Base-by-base conservation (phyloP, 2,113 vertebrate genomes). In the Pogona vitticeps region DNA sequence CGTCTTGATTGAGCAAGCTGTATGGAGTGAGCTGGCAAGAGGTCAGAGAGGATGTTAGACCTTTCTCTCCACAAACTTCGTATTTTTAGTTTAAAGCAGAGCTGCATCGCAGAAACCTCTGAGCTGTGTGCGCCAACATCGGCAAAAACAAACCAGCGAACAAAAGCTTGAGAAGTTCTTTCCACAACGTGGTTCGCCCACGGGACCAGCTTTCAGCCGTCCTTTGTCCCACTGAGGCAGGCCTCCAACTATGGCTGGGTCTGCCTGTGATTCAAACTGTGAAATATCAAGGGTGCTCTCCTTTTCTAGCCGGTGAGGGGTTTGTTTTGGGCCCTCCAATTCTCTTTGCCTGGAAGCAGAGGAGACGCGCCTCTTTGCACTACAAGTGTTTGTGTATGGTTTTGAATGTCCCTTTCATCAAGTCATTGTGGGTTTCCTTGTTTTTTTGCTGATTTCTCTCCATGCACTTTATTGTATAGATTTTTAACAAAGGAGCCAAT, bases 211-310 rank as follows among this genome's bases (percentile, higher is more conserved):
- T 23, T 23, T 31, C 28, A 20, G 10, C 2, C 20, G 31, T 61
- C 23, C 38, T 80, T 65, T n/a, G 78, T 0, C 38, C 58, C 15
- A 1, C 18, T 82, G 91, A 89, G 89, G 88, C 87, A 83, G 86
- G 86, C 91, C 93, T 94, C 92, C 90, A 91, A 89, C 91, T 90
- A 81, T 83, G 89, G 84, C 91, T 82, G 86, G 80, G 90, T 92
- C 91, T 86, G 21, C 81, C 75, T 92, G 40, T 95, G 92, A 92
- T 86, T 52, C 88, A 95, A 96, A 96, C 96, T 97, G 96, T 97
- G 96, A 97, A 86, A 96, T 93, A 84, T 1, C 4, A 0, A 84
- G 93, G 91, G 82, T 83, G 58, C 14, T 31, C 59, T 84, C 70
- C 21, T 38, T 76, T 23, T 6, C 7, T 26, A 31, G 28, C 10